phyloP scores from a whole-genome alignment of 2,888 invertebrate genomes.

The Apotomis turbidana region DNA sequence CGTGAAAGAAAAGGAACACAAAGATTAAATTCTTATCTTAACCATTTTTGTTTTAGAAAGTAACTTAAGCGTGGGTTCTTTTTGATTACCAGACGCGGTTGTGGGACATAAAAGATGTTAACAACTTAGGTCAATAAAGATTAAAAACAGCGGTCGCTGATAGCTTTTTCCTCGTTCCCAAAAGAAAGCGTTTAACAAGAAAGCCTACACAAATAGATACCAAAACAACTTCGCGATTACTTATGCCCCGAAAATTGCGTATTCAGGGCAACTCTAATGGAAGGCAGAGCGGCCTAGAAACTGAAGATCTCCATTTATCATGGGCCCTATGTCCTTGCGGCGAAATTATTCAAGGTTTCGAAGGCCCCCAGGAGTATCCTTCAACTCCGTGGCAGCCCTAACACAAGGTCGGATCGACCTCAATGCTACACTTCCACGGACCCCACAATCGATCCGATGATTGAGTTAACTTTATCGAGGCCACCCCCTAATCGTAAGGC shows the following conservation, averaged over 20 bases:
- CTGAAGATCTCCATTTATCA: slow-evolving; percentile 73
- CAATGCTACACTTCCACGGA: slow-evolving; percentile 52
- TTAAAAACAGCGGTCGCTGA: slow-evolving; percentile 13
- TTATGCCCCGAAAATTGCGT: slow-evolving; percentile 51
- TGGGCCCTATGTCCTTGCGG: slow-evolving; percentile 70
- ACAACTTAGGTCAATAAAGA: slow-evolving; percentile 18
- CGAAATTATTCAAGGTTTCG: slow-evolving; percentile 70
- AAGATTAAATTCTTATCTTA: not conserved
- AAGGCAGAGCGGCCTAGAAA: slow-evolving; percentile 68
- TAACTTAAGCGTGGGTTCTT: slow-evolving; percentile 4
- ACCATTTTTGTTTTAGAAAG: slow-evolving; percentile 6
- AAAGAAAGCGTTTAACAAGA: slow-evolving; percentile 18
- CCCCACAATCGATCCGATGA: slow-evolving; percentile 59
- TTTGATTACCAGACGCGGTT: slow-evolving; percentile 6
- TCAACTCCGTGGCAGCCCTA: slow-evolving; percentile 59
- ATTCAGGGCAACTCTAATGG: slow-evolving; percentile 62
- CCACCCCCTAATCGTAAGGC: slow-evolving; percentile 45
- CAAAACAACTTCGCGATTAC: slow-evolving; percentile 37
- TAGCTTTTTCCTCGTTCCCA: slow-evolving; percentile 20
- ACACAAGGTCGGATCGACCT: slow-evolving; percentile 66
- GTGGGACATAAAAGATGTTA: slow-evolving; percentile 20
- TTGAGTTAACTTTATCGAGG: slow-evolving; percentile 60
- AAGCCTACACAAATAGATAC: slow-evolving; percentile 21
- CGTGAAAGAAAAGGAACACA: not conserved
- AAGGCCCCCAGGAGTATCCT: slow-evolving; percentile 70